Evolutionary conservation across 2,113 vertebrate genomes (phyloP).

Genomic region (Puma concolor): DNA sequence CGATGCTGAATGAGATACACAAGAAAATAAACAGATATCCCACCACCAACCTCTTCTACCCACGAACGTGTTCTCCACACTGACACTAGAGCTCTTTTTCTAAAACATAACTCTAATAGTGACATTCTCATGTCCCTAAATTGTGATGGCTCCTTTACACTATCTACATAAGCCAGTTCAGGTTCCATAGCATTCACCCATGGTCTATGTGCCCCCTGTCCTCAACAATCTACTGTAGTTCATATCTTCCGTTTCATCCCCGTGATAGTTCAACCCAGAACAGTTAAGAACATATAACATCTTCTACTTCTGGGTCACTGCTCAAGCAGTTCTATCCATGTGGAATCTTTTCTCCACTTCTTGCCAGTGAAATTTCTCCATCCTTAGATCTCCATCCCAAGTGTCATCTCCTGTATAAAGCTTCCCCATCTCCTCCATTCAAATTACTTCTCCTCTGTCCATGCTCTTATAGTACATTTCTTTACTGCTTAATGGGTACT

Average conservation of each 20-base stretch:
- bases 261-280: not conserved
- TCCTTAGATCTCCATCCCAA: not conserved
- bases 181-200: not conserved
- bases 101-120: not conserved
- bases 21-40: not conserved
- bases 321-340: not conserved
- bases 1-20: not conserved
- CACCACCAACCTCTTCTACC: not conserved
- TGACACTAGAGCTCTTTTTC: not conserved
- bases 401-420: not conserved
- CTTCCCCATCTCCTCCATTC: not conserved
- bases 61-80: not conserved
- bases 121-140: not conserved
- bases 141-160: not conserved
- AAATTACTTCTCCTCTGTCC: not conserved
- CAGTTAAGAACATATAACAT: not conserved
- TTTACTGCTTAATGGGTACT: not conserved
- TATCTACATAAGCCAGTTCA: not conserved
- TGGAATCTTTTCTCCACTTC: not conserved
- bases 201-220: accelerated
- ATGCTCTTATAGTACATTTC: not conserved
- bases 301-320: not conserved
- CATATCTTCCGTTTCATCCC: not conserved
- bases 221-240: not conserved
- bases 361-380: not conserved